These are phyloP conservation scores for Stenoptilia bipunctidactyla DNA, from an alignment of 2,888 invertebrate genomes.

Conservation along the genomic window DNA sequence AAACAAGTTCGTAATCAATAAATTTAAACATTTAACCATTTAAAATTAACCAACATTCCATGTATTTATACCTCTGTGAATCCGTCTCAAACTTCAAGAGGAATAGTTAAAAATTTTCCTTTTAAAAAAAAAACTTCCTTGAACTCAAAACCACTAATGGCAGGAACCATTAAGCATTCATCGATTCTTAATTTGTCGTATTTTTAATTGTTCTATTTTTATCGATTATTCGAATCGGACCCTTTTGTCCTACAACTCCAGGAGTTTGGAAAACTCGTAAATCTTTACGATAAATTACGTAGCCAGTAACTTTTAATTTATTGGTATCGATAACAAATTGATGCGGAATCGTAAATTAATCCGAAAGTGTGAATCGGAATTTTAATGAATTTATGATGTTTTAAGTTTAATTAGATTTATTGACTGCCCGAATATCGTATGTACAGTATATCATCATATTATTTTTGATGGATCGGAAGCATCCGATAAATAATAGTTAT, in stretches of 20 bases:
- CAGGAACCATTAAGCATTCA: constrained; percentile 60
- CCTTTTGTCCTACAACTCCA: constrained; percentile 3
- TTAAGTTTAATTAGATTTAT: too few species aligned
- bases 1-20: too few species aligned
- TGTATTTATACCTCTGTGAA: constrained; percentile 17
- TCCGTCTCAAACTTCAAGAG: constrained; percentile 39
- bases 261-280: constrained; percentile 24
- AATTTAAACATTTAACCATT: too few species aligned
- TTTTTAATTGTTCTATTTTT: constrained; percentile 54
- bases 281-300: constrained; percentile 28
- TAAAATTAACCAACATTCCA: too few species aligned
- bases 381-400: neutral
- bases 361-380: neutral
- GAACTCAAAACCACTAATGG: constrained; percentile 62
- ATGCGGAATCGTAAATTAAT: constrained; percentile 8
- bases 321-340: constrained; percentile 17
- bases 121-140: constrained; percentile 31
- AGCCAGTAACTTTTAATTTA: constrained; percentile 17
- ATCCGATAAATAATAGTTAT: too few species aligned
- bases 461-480: too few species aligned
- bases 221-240: constrained; percentile 27
- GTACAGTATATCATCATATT: too few species aligned
- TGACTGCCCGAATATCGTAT: too few species aligned
- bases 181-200: constrained; percentile 64
- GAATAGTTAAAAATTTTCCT: constrained; percentile 49